phyloP scores from a whole-genome alignment of 2,888 invertebrate genomes.

The Nemotelus pantherinus region DNA sequence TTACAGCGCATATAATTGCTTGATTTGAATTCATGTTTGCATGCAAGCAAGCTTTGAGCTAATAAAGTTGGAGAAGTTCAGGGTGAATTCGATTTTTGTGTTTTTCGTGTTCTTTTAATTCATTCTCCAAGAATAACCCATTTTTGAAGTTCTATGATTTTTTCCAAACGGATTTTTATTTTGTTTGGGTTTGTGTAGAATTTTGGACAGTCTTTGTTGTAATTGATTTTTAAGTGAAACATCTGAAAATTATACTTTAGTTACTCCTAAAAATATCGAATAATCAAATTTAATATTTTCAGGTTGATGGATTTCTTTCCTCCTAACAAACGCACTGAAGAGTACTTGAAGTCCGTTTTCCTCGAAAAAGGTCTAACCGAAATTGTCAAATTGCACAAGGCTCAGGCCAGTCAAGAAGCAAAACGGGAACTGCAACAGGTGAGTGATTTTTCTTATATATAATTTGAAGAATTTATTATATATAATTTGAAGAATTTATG shows the following conservation, averaged over 20 bases:
- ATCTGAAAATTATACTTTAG: background rate
- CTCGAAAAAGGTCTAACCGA: constrained; percentile 82
- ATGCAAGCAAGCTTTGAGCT: too few relatives aligned
- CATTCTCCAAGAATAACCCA: constrained; percentile 57
- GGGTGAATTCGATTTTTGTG: constrained; percentile 55
- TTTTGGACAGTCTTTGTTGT: constrained; percentile 36
- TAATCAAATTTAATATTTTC: constrained; percentile 47
- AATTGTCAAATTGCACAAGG: constrained; percentile 82
- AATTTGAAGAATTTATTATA: background rate
- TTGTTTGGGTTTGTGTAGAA: constrained; percentile 45
- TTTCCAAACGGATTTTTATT: constrained; percentile 40
- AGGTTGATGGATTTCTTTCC: constrained; percentile 94
- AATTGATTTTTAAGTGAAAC: background rate
- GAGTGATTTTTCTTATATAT: background rate
- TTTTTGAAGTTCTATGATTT: constrained; percentile 29
- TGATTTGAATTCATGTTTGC: too few relatives aligned
- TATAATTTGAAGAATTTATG: background rate
- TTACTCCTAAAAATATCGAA: too few relatives aligned
- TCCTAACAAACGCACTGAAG: constrained; percentile 91
- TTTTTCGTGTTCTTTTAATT: constrained; percentile 60
- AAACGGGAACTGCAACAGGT: constrained; percentile 80
- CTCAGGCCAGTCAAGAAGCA: constrained; percentile 84
- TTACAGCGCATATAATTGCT: too few relatives aligned
- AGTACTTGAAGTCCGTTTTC: constrained; percentile 83
- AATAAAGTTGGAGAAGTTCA: constrained; percentile 54